Evolutionary conservation across 2,113 vertebrate genomes (phyloP), one percentile per base, ranked within the genome.

Genomic region (Lamprologus speciosus): DNA sequence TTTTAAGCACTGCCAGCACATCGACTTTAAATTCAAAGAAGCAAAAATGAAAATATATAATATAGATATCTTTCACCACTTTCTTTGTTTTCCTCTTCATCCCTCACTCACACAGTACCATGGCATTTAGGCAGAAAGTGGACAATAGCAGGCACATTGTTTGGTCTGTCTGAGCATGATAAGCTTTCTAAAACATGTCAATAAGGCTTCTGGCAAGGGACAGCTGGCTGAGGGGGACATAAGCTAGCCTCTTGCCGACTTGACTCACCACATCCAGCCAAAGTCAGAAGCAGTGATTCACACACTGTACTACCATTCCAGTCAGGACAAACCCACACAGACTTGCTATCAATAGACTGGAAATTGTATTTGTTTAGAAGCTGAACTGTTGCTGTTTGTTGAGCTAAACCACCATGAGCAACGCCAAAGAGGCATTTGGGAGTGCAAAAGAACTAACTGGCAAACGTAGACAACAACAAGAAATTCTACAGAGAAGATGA

Each of bases 181-280:
- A 89, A 93, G 85, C 80, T 86, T 82, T 81, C 42, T 83, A 35
- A 88, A 91, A 80, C 86, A 81, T 88, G 87, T 90, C 81, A 91
- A 80, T 82, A 75, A 58, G 63, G 45, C 58, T 68, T 26, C 35
- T 89, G 88, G 88, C 81, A 80, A 53, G 83, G 78, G 83, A 79
- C 54, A n/a, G 73, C 51, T 87, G 55, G 63, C 51, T 87, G 55
- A 83, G 51, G 73, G 82, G 81, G 37, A 85, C 81, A 5, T n/a
- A 35, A 58, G 80, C 68, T 75, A 78, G 42, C 51, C 57, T 85
- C 55, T 26, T n/a, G 50, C 78, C 1, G 26, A 57, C 80, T 57
- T n/a, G 47, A 63, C 68, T 40, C 80, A 55, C 45, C 37, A 65
- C 33, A 35, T 73, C 80, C 21, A 28, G 70, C 53, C 65, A 33